Evolutionary conservation across 2,113 vertebrate species (phyloP).

Genomic region (Acanthisitta chloris): DNA sequence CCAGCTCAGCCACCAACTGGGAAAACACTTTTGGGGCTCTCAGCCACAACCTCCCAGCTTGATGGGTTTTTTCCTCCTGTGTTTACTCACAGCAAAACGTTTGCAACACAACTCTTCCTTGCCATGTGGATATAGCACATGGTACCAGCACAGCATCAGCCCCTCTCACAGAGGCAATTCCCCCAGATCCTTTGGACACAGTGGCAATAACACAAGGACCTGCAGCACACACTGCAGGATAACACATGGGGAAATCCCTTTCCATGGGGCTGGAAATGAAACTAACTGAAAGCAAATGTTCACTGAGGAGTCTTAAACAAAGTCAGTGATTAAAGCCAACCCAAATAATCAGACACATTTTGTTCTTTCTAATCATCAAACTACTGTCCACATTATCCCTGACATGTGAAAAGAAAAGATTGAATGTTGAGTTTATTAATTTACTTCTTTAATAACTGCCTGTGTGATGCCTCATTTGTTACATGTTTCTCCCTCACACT

Average conservation of each 20-base stretch:
- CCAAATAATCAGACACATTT: conserved; percentile 11
- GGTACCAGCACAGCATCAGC: background rate
- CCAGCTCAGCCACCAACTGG: background rate
- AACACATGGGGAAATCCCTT: background rate
- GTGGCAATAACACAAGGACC: background rate
- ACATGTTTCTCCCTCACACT: background rate
- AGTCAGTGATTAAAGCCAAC: background rate
- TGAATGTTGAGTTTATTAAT: conserved; percentile 45
- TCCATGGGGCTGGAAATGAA: background rate
- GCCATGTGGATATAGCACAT: fast-evolving
- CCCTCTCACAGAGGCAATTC: background rate
- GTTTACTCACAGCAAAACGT: background rate
- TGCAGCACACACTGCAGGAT: fast-evolving
- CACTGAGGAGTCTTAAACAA: background rate
- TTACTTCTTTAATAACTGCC: conserved; percentile 44
- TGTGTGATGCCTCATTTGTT: conserved; percentile 22
- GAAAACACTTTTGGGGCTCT: background rate
- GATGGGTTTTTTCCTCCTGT: background rate
- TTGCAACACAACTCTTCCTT: background rate
- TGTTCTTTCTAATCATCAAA: background rate
- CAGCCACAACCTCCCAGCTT: background rate
- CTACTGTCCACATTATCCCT: background rate
- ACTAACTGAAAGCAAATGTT: background rate
- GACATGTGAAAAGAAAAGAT: background rate
- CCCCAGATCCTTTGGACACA: background rate